phyloP scores from a whole-genome alignment of 1,140 invertebrate genomes.

The Lerema accius region DNA sequence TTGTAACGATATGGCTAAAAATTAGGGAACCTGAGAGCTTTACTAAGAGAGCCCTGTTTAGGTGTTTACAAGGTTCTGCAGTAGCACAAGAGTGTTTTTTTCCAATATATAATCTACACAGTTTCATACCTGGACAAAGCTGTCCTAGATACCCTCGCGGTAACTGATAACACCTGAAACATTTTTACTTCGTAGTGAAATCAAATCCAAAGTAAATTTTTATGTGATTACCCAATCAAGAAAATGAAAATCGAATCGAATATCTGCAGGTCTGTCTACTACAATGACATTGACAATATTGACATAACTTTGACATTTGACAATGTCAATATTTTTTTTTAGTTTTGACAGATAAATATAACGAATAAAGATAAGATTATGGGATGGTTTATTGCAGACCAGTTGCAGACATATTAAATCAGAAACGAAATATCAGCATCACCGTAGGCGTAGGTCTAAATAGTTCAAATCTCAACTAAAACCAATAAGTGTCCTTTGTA shows the following conservation, averaged over 20 bases:
- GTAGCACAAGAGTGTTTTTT: neutral
- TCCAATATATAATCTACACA: neutral
- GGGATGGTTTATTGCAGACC: too few species aligned
- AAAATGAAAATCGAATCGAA: conserved; percentile 20
- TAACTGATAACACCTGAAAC: conserved; percentile 56
- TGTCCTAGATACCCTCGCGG: conserved; percentile 48
- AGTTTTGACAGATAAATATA: conserved; percentile 23
- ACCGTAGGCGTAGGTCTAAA: too few species aligned
- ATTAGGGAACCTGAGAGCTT: too few species aligned
- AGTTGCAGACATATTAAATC: too few species aligned
- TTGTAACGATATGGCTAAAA: too few species aligned
- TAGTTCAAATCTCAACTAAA: too few species aligned
- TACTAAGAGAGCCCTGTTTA: too few species aligned
- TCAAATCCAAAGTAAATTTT: conserved; percentile 33
- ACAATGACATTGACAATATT: conserved; percentile 23
- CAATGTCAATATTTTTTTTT: neutral
- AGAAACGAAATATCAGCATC: too few species aligned
- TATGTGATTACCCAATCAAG: conserved; percentile 46
- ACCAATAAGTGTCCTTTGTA: too few species aligned
- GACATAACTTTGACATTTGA: conserved; percentile 34
- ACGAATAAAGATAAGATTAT: too few species aligned
- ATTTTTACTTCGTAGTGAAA: conserved; percentile 44
- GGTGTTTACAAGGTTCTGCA: neutral
- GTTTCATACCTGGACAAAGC: conserved; percentile 57
- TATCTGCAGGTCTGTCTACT: neutral